Base-by-base conservation (phyloP, 2,888 invertebrate genomes). In the Leptopilina syphax region DNA sequence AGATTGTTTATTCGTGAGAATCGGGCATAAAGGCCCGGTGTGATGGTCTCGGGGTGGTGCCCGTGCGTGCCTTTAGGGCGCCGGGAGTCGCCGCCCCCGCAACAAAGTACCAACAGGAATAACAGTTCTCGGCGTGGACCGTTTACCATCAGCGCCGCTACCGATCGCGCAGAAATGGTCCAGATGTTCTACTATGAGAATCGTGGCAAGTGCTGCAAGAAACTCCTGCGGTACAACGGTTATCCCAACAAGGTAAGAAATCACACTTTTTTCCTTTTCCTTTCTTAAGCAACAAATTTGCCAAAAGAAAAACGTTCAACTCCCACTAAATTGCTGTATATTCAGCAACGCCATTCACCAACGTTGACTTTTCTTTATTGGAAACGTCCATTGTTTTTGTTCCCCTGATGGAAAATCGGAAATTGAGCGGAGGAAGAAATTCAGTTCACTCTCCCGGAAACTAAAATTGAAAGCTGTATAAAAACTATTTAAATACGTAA, bases 181-280 rank as follows among this genome's bases (percentile, higher is more conserved):
- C 95, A 95, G 91, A 93, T 95, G 92, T 95, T 95, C 91, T 95
- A 95, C 90, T 95, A 95, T 88, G 96, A 96, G 92, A 96, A 95
- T 87, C 94, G 96, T 83, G 96, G 96, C 84, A 96, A 96, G 91
- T 96, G 96, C 92, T 96, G 96, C 92, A 95, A 95, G 89, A 96
- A 96, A 92, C 93, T 97, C 85, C 94, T 97, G 80, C 94, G 95
- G 90, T 96, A 96, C 93, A 96, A 96, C 92, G 96, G 96, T 86
- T 95, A 95, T 90, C 96, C 96, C 77, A 96, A 96, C 92, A 96
- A 96, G 95, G 96, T 96, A 90, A 93, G 88, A 60, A 41, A 41
- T 73, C 50, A 70, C 34, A 57, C n/a, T 18, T 18, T 18, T 18
- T 27, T 34, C 34, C 34, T 34, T 4, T 12, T 34, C 50, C 27